A percentile compares a stretch with the other conserved stretches of the same genome.
Evolutionary conservation across 2,113 vertebrate species (phyloP).

Genomic region (Lethenteron reissneri): DNA sequence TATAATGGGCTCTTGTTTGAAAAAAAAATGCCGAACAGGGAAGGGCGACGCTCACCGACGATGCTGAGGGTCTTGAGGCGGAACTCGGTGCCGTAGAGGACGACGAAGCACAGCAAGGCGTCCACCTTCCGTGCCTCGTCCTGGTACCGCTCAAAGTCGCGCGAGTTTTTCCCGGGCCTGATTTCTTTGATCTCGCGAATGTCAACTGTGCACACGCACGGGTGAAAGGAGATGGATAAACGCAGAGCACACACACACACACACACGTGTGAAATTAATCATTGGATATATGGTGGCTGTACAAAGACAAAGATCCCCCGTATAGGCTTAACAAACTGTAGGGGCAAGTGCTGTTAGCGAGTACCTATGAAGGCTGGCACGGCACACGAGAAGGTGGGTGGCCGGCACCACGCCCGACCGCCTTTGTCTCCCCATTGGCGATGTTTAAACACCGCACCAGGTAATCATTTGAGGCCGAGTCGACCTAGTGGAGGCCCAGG

Average conservation of each 20-base stretch:
- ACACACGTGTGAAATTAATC: background rate
- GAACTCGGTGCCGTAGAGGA: slow-evolving; percentile 51
- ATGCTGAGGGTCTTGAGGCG: slow-evolving; percentile 41
- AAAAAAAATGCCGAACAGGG: background rate
- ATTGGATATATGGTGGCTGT: too few species aligned
- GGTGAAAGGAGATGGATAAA: background rate
- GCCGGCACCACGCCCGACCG: too few species aligned
- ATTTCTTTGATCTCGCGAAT: slow-evolving; percentile 55
- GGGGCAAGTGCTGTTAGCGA: too few species aligned
- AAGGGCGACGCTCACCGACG: slow-evolving; percentile 24
- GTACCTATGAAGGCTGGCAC: too few species aligned
- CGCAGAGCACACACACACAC: background rate
- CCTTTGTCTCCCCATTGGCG: too few species aligned
- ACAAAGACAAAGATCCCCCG: too few species aligned
- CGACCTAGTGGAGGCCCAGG: too few species aligned
- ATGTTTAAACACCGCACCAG: too few species aligned
- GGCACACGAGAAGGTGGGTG: too few species aligned
- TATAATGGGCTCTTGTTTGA: background rate
- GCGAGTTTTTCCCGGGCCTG: slow-evolving; percentile 42
- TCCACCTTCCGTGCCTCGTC: slow-evolving; percentile 51
- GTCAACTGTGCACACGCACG: slow-evolving; percentile 28
- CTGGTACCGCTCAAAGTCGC: slow-evolving; percentile 52
- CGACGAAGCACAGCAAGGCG: slow-evolving; percentile 41
- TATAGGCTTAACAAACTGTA: too few species aligned
- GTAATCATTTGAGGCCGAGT: too few species aligned